Evolutionary conservation across 2,113 vertebrate species (phyloP), one percentile per base, ranked within the genome.

Genomic region (Nycticebus coucang): DNA sequence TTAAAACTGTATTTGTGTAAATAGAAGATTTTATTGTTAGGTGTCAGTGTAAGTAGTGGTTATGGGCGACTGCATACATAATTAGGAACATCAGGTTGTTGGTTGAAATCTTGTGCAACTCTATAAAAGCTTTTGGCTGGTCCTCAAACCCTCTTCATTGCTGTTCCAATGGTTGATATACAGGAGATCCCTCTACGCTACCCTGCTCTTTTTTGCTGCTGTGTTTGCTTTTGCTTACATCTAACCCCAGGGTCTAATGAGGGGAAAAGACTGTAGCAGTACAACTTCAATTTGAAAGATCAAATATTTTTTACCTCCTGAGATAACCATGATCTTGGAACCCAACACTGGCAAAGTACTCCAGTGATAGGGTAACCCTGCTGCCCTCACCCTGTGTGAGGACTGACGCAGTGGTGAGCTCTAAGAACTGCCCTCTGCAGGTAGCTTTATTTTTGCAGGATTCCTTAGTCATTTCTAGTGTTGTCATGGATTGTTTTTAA

Each of bases 151-250:
- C 26, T 74, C 78, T 79, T 59, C 50, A 7, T 79, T 66, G 30
- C 57, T 74, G 9, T 77, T 59, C 41, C 41, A 13, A 14, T 64
- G 28, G 66, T 69, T 95, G 69, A 55, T 55, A 5, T 45, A 0
- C 45, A 33, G 80, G 33, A 60, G 55, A 75, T 50, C 28, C 24
- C 37, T 37, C 41, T 37, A 21, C 7, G 35, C 6, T 83, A 41
- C 4, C 86, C 92, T 90, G 71, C 84, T 59, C n/a, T 53, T n/a
- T n/a, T 75, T 69, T 60, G 37, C 62, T 57, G 57, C 66, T 95
- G 69, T 82, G 78, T 89, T 95, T 96, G 69, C 45, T 88, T 89
- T 95, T 96, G 69, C 45, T 88, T 87, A 87, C 53, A 89, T 18
- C 9, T 45, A 53, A 94, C 91, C 84, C 50, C 60, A 71, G 95